Evolutionary conservation across 2,797 vertebrate genomes (phyloP), one percentile per base, ranked within the genome.

Genomic region (Coregonus sp.): DNA sequence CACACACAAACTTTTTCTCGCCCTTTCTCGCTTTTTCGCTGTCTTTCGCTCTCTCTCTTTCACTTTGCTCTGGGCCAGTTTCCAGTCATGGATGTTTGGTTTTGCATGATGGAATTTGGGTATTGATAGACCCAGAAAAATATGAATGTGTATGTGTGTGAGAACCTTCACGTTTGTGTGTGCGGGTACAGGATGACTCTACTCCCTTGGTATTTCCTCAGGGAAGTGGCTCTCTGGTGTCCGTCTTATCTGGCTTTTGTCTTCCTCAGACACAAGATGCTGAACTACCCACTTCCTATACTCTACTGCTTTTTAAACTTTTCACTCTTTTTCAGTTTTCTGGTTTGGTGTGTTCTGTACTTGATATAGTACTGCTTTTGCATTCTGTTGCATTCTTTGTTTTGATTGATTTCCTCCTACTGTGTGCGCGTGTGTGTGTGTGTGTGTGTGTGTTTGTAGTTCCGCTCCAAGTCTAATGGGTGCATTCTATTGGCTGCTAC

Each of bases 151-250:
- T 69, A 3, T 20, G 18, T 73, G 50, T 31, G 52, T 40, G 71
- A 9, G 61, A 11, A 25, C 12, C n/a, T 20, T n/a, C 11, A 25
- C 12, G 7, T 66, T 3, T 71, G 77, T 73, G 77, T 74, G 75
- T 72, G 67, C 52, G 18, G 14, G 70, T 80, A 20, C 56, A 35
- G 74, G 73, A 87, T 90, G 89, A 88, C 88, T 87, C 73, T 74
- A 86, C 80, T 86, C 74, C 71, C 18, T 37, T 89, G 86, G 86
- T 81, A 90, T 90, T 91, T 91, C 87, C 87, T 88, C 74, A 33
- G 63, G 73, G 81, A 83, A 2, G 25, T 1, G 3, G 73, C 75
- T 81, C 81, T 72, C 70, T 74, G 6, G 3, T 84, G 80, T 75
- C 74, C 15, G 63, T 80, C 77, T 75, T 75, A 78, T 86, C 83